Percentiles rank a stretch among this genome's conserved stretches.
Evolutionary conservation across 2,888 invertebrate genomes (phyloP).

Genomic region (Tetheella fluctuosa): DNA sequence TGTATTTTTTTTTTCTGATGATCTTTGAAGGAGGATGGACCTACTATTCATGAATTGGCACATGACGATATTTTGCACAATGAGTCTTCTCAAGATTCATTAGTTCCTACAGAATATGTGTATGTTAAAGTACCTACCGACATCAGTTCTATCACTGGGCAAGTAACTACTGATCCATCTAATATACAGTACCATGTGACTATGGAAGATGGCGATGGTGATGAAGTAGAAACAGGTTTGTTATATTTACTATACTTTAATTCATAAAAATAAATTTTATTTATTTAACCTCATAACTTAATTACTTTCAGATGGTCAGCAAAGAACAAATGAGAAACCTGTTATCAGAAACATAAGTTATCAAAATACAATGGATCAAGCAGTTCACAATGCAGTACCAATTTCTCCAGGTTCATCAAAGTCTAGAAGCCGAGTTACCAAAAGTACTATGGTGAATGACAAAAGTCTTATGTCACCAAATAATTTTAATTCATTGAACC

Average conservation of each 20-base stretch:
- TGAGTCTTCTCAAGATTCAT: constrained; percentile 62
- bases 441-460: constrained; percentile 30
- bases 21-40: constrained; percentile 72
- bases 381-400: constrained; percentile 43
- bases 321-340: constrained; percentile 48
- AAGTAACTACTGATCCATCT: constrained; percentile 48
- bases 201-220: constrained; percentile 76
- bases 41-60: constrained; percentile 78
- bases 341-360: constrained; percentile 32
- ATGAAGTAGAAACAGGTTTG: constrained; percentile 67
- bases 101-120: constrained; percentile 57
- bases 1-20: constrained; percentile 16
- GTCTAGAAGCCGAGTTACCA: constrained; percentile 39
- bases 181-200: constrained; percentile 72
- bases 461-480: constrained; percentile 54
- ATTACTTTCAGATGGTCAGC: constrained; percentile 41
- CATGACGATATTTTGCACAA: constrained; percentile 73
- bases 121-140: constrained; percentile 51
- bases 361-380: constrained; percentile 44
- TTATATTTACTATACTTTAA: constrained; percentile 8
- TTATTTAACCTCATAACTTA: constrained; percentile 4
- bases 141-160: constrained; percentile 30
- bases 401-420: constrained; percentile 55
- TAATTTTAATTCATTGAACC: constrained; percentile 65
- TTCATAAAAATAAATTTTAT: constrained; percentile 16